Conservation (phyloP, 1,140 invertebrate genomes). For the Bombus difficillimus region DNA sequence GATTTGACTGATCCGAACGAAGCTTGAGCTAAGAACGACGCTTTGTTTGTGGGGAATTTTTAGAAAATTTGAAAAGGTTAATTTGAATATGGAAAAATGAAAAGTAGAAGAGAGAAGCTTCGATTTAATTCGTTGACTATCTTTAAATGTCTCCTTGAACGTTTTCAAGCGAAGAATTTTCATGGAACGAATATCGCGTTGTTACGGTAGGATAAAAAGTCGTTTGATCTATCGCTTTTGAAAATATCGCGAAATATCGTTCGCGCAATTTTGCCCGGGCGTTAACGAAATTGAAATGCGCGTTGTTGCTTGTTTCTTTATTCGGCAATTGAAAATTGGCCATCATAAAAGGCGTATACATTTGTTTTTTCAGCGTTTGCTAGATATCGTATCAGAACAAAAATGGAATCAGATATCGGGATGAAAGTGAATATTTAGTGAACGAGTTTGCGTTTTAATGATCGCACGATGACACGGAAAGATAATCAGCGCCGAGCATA, state of each 20-base stretch:
- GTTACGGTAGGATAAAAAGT: background rate
- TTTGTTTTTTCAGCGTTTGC: background rate
- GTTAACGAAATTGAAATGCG: constrained; percentile 17
- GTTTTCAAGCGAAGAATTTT: background rate
- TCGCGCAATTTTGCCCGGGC: background rate
- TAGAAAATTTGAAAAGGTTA: too few relatives aligned
- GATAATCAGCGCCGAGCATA: constrained; percentile 24
- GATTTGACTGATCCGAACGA: background rate
- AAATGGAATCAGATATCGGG: constrained; percentile 35
- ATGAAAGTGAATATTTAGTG: constrained; percentile 43
- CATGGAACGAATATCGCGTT: background rate
- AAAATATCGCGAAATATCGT: background rate
- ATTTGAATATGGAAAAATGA: background rate
- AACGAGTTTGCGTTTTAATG: constrained; percentile 28
- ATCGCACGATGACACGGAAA: constrained; percentile 25
- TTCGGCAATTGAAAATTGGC: background rate
- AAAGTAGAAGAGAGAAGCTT: background rate
- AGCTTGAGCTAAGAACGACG: background rate
- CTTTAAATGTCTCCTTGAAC: background rate
- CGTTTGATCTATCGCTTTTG: background rate
- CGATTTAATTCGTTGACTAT: background rate
- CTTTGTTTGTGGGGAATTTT: accelerated
- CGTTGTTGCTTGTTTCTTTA: background rate
- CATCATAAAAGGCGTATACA: background rate
- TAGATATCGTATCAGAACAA: background rate